These are phyloP conservation scores for Neoniphon sammara DNA, from an alignment of 2,797 vertebrate genomes.

Conservation along the genomic window DNA sequence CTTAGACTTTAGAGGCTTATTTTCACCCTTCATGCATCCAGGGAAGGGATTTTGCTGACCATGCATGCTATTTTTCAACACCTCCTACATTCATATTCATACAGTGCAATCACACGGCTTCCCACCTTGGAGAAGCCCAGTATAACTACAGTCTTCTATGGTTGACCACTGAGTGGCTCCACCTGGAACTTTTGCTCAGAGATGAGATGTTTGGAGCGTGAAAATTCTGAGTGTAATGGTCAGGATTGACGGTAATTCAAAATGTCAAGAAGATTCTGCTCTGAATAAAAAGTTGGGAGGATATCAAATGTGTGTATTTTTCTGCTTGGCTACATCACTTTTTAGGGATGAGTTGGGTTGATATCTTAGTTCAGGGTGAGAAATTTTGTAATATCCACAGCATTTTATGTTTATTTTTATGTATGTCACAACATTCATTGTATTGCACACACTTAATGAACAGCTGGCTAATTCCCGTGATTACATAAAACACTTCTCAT, in stretches of 20 bases:
- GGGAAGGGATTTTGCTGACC: slow-evolving; percentile 3
- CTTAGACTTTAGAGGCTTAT: background rate
- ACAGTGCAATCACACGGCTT: background rate
- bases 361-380: slow-evolving; percentile 4
- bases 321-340: background rate
- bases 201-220: slow-evolving; percentile 53
- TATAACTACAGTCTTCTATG: slow-evolving; percentile 2
- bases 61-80: background rate
- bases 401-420: too few species aligned
- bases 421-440: too few species aligned
- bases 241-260: slow-evolving; percentile 54
- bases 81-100: slow-evolving; percentile 3
- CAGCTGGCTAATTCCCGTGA: too few species aligned
- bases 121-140: background rate
- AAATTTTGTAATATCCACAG: background rate
- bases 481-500: too few species aligned
- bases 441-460: too few species aligned
- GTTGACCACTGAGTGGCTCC: slow-evolving; percentile 40
- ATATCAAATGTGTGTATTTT: background rate
- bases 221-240: slow-evolving; percentile 46
- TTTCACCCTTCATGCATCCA: background rate
- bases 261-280: slow-evolving; percentile 22
- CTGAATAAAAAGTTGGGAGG: background rate
- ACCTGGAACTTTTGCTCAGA: slow-evolving; percentile 56
- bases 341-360: slow-evolving; percentile 5